Evolutionary conservation across 2,797 vertebrate species (phyloP).

Genomic region (Oreortyx pictus): DNA sequence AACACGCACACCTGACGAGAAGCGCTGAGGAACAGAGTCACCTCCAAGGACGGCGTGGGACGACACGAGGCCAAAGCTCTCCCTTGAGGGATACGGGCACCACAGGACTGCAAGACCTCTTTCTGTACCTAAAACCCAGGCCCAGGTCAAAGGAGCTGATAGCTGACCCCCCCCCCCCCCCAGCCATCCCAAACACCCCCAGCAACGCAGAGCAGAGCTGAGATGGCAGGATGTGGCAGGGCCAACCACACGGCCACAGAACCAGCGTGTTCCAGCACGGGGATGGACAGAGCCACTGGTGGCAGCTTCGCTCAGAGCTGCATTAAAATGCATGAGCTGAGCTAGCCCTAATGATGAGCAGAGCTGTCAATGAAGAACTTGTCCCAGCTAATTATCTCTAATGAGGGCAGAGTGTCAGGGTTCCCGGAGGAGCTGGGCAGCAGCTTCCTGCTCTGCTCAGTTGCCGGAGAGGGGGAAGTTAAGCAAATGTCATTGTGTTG

Average conservation of each 20-base stretch:
- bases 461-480: slow-evolving; percentile 21
- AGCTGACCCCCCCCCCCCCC: neutral
- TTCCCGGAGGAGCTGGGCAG: slow-evolving; percentile 59
- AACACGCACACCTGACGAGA: accelerated
- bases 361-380: slow-evolving; percentile 66
- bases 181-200: neutral
- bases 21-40: neutral
- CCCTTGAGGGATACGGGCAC: accelerated
- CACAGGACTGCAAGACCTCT: neutral
- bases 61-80: neutral
- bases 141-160: neutral
- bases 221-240: neutral
- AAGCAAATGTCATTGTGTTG: slow-evolving; percentile 42
- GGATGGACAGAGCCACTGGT: neutral
- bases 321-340: slow-evolving; percentile 67
- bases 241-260: neutral
- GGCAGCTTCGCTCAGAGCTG: slow-evolving; percentile 6
- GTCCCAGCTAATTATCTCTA: slow-evolving; percentile 78
- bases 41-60: neutral
- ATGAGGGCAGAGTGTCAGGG: slow-evolving; percentile 76
- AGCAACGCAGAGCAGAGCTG: accelerated
- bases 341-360: slow-evolving; percentile 66
- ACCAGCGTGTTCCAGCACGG: neutral
- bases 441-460: slow-evolving; percentile 42
- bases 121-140: neutral